phyloP scores from a whole-genome alignment of 2,797 vertebrate species.

The Sciurus vulgaris region DNA sequence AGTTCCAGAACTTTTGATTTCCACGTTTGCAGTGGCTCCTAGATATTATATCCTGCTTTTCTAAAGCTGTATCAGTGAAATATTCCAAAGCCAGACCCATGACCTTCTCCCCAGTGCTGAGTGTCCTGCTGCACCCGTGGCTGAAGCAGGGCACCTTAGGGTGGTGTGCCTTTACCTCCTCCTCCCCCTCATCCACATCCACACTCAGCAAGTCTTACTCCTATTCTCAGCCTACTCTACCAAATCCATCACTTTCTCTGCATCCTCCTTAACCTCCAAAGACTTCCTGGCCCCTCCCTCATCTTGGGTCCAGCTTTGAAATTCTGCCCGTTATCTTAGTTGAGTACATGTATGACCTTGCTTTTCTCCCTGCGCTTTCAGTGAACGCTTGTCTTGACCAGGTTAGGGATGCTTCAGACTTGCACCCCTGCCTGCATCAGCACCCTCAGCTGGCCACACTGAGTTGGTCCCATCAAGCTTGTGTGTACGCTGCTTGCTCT shows the following conservation, averaged over 20 bases:
- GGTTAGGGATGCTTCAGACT: not conserved
- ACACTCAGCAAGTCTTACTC: not conserved
- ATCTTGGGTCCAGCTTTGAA: not conserved
- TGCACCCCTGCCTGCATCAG: not conserved
- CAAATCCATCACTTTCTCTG: not conserved
- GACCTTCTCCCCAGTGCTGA: not conserved
- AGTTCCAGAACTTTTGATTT: not conserved
- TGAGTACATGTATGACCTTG: not conserved
- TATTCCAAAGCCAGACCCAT: not conserved
- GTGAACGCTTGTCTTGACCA: not conserved
- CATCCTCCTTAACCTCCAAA: accelerated
- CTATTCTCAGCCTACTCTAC: no score
- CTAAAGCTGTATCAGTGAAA: no score
- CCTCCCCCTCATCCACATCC: not conserved
- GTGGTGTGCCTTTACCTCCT: no score
- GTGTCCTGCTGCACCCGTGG: not conserved
- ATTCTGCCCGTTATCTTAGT: not conserved
- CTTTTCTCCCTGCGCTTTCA: not conserved
- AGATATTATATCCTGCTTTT: not conserved
- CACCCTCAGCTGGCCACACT: no score
- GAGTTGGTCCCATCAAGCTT: no score
- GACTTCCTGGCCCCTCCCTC: not conserved
- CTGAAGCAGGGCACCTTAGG: not conserved
- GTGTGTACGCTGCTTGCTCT: not conserved
- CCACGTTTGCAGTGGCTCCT: not conserved